Evolutionary conservation across 2,113 vertebrate genomes (phyloP).

Genomic region (Corvus cornix): DNA sequence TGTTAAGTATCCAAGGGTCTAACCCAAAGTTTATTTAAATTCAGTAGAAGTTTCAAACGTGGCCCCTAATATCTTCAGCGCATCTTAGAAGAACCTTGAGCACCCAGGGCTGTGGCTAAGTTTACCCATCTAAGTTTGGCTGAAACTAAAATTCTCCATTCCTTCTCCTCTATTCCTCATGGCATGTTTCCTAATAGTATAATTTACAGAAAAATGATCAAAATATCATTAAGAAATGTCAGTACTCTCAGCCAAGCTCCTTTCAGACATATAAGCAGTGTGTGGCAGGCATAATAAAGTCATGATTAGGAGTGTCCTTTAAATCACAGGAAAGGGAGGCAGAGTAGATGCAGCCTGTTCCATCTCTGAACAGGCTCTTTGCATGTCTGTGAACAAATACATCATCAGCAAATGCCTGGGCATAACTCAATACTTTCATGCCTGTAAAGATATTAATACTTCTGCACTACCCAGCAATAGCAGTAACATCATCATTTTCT

Average conservation of each 20-base stretch:
- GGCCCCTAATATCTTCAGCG: not conserved
- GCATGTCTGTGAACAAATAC: not conserved
- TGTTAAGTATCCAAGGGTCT: not conserved
- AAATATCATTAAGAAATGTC: constrained; percentile 54
- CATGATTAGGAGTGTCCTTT: constrained; percentile 34
- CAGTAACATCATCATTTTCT: not conserved
- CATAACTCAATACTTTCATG: constrained; percentile 14
- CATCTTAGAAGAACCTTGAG: not conserved
- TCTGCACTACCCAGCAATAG: not conserved
- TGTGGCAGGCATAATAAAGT: constrained; percentile 19
- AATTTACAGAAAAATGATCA: constrained; percentile 26
- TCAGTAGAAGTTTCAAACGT: not conserved
- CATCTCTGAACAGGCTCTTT: not conserved
- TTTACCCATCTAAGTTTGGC: not conserved
- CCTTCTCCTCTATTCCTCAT: not conserved
- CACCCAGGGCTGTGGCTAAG: not conserved
- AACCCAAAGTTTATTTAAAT: not conserved
- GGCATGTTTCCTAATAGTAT: not conserved
- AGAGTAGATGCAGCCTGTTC: not conserved
- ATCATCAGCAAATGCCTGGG: not conserved
- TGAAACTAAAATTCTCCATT: not conserved
- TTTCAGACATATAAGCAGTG: not conserved
- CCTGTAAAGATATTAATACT: not conserved
- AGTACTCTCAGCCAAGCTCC: constrained; percentile 4
- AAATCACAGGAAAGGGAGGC: constrained; percentile 11